Percentiles rank a stretch among this genome's conserved stretches.
These are phyloP conservation scores for Corythornis madagascariensis DNA, from an alignment of 2,113 vertebrate genomes.

Conservation along the genomic window DNA sequence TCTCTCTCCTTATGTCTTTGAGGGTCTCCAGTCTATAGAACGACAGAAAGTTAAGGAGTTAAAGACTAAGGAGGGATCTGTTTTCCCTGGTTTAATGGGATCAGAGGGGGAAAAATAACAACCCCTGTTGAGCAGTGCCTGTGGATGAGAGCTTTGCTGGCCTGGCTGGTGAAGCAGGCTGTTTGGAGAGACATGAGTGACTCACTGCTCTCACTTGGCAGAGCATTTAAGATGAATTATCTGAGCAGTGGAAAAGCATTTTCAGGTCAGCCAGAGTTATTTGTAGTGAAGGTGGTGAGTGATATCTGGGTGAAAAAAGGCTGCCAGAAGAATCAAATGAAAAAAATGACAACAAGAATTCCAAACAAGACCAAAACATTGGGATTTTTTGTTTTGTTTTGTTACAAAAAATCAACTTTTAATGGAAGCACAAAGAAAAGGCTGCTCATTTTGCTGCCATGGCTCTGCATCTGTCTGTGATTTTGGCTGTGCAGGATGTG, in stretches of 20 bases:
- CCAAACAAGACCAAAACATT: not conserved
- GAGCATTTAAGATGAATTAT: not conserved
- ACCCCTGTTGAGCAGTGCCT: not conserved
- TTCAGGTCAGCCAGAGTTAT: conserved; percentile 10
- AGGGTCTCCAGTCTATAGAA: not conserved
- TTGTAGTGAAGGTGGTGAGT: not conserved
- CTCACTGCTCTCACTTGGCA: conserved; percentile 23
- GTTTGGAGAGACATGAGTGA: not conserved
- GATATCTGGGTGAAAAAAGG: not conserved
- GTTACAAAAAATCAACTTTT: not conserved
- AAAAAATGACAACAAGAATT: not conserved
- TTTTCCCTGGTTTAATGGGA: not conserved
- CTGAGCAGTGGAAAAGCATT: conserved; percentile 5
- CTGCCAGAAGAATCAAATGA: not conserved
- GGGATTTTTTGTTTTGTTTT: too few species aligned
- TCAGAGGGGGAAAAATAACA: not conserved
- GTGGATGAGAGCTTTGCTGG: not conserved
- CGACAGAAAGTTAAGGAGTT: not conserved
- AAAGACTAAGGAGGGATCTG: not conserved
- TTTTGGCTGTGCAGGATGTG: not conserved
- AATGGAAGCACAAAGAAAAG: not conserved
- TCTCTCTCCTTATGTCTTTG: not conserved
- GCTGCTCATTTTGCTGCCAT: not conserved
- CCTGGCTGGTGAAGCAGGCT: not conserved
- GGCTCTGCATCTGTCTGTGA: not conserved